Conservation (phyloP, 2,797 vertebrate species). For the Carcharodon carcharias region DNA sequence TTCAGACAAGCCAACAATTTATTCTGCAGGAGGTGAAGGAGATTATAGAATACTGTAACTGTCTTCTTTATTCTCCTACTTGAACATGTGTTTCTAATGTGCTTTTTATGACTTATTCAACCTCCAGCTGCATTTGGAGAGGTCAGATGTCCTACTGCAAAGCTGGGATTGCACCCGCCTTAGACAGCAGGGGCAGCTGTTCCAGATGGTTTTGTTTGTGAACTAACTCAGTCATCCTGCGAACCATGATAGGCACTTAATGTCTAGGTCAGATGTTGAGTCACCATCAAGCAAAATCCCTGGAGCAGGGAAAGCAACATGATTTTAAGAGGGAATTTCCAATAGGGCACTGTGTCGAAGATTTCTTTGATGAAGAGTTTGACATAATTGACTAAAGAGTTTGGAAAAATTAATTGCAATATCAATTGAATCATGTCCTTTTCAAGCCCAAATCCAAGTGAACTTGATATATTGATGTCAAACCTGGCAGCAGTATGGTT, state of each 20-base stretch:
- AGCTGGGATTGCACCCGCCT: background rate
- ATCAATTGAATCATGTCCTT: background rate
- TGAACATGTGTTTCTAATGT: background rate
- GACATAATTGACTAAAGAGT: background rate
- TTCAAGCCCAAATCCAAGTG: background rate
- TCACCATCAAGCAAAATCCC: background rate
- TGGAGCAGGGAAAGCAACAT: background rate
- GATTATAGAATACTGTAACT: background rate
- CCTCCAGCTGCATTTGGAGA: background rate
- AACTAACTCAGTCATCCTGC: background rate
- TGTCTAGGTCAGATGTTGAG: background rate
- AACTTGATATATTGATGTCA: background rate
- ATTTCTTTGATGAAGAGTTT: background rate
- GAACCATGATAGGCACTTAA: background rate
- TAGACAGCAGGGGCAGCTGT: background rate
- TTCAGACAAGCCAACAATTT: background rate
- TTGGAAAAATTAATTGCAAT: background rate
- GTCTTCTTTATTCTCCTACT: background rate
- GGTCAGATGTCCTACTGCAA: background rate
- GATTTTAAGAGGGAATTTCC: background rate
- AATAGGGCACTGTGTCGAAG: background rate
- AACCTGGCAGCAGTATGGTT: too few species aligned
- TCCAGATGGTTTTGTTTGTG: background rate
- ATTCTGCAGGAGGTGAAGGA: background rate
- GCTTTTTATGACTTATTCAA: background rate